Evolutionary conservation across 2,113 vertebrate species (phyloP), one percentile per base, ranked within the genome.

Genomic region (Gymnarchus niloticus): DNA sequence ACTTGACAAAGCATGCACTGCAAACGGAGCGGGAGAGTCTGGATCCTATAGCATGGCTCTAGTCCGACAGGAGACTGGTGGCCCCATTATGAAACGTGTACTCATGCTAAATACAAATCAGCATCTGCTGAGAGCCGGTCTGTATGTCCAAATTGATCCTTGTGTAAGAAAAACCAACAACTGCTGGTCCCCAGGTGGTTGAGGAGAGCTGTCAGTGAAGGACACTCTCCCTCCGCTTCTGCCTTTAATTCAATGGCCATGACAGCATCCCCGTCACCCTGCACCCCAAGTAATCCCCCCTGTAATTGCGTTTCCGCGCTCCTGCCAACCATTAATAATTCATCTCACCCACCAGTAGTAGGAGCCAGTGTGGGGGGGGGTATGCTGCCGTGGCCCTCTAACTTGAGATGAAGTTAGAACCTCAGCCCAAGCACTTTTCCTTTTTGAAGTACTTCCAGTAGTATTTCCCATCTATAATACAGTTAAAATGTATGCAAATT

Each of bases 241-340:
- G 87, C 86, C 87, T 89, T 88, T 94, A 94, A 94, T 94, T 95
- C 91, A 95, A 95, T 95, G 89, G 91, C 87, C 90, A 46, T 91
- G 91, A 92, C 93, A 92, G 90, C 87, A 82, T 90, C 89, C 91
- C 89, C 85, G 88, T 91, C 92, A 91, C 76, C 37, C 90, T 91
- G 86, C 92, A 89, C 86, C 89, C 90, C 88, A 89, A 90, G 92
- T 95, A 94, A 95, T 94, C 92, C 93, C 89, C 52, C 92, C 90
- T 90, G 91, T 95, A 95, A 95, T 94, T 94, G 94, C 93, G 94
- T 94, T 85, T 95, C 92, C 89, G 33, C 91, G 91, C 94, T 54
- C 93, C 91, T 93, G 91, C 89, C 90, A 92, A 92, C 92, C 92
- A 94, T 95, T 93, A 94, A 94, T 94, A 94, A 95, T 95, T 91